Evolutionary conservation across 1,140 invertebrate genomes (phyloP), one percentile per base, ranked within the genome.

Genomic region (Atta colombica): DNA sequence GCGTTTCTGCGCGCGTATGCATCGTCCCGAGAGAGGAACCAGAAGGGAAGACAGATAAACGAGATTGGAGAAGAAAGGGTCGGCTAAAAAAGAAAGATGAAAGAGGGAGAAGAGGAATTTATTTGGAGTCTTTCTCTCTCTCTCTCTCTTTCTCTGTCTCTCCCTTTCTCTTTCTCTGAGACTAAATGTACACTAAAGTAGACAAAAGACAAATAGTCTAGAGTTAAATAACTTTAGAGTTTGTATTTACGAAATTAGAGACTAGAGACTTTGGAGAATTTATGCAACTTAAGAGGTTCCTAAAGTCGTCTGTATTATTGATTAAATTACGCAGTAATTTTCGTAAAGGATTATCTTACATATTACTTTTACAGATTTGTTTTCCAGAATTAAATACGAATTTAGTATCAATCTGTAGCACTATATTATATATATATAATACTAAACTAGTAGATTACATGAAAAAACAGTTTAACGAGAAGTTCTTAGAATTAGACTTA

Each of bases 121-220:
- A 75, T 75, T 74, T 61, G 55, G 12, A 12, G 39, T 35, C 39
- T 10, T 2, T 10, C 39, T 10, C 8, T 39, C 65, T 25, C 12
- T 51, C 3, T 51, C 49, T 51, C 31, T 16, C 49, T 8, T 1
- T 39, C 35, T 39, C 35, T 39, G 0, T 39, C 35, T 39, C 0
- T 0, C 49, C 35, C 63, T 25, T 14, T 49, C 49, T 51, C 14
- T 51, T 51, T 55, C 28, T 72, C n/a, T 21, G 4, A 18, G 31
- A 55, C 55, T 75, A 16, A 18, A 51, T 55, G 68, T 31, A 39
- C 7, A 55, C 55, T 74, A 51, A 63, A 74, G 55, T 31, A 84
- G 80, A 84, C 80, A 75, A 84, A 84, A 84, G 80, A 61, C 58
- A 61, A 84, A 84, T 75, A 74, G 80, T 35, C 65, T n/a, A n/a